Conservation (phyloP, 2,888 invertebrate species). For the Antheraea yamamai region DNA sequence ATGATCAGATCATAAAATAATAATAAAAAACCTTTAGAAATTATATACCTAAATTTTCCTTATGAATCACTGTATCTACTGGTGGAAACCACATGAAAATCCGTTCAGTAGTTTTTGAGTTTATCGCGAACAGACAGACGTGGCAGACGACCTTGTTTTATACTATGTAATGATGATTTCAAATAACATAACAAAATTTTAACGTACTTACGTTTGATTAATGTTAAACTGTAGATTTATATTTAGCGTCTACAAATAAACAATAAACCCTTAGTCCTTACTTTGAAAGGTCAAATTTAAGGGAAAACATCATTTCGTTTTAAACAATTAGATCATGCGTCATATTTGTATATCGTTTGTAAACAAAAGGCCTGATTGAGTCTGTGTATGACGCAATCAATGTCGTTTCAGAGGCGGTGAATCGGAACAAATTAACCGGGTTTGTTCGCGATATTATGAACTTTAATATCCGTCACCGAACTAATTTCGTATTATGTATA, state of each 20-base stretch:
- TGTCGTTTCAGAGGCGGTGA: constrained; percentile 43
- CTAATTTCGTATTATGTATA: constrained; percentile 38
- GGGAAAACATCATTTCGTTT: constrained; percentile 3
- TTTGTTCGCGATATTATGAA: constrained; percentile 45
- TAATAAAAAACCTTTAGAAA: no score
- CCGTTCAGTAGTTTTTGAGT: no score
- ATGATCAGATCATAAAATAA: no score
- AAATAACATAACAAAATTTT: not conserved
- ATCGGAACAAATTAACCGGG: constrained; percentile 48
- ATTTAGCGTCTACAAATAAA: not conserved
- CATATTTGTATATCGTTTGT: constrained; percentile 22
- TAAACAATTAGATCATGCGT: constrained; percentile 15
- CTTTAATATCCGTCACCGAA: constrained; percentile 44
- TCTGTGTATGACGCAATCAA: constrained; percentile 45
- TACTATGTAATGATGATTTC: no score
- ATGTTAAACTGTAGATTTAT: not conserved
- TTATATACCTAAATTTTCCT: no score
- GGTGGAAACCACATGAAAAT: no score
- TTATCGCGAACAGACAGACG: no score
- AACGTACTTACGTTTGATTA: not conserved
- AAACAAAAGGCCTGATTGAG: constrained; percentile 51
- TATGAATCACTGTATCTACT: no score
- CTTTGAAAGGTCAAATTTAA: constrained; percentile 1
- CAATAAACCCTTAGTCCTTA: constrained; percentile 11
- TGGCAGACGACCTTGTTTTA: no score